Evolutionary conservation across 2,888 invertebrate species (phyloP).

Genomic region (Sipha maydis): DNA sequence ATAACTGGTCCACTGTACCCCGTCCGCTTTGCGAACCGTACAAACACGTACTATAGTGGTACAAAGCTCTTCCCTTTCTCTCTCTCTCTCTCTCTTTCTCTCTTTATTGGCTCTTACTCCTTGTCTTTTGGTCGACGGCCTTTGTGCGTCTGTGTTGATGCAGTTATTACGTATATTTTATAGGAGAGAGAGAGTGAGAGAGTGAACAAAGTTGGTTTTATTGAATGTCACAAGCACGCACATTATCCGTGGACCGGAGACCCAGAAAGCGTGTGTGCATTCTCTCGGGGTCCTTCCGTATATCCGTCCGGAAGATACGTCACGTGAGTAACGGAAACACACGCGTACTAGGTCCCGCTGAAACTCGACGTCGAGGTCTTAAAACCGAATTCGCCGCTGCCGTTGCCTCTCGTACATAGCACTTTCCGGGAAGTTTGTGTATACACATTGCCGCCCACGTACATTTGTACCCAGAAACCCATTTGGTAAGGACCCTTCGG

Average conservation of each 20-base stretch:
- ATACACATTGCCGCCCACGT: neutral
- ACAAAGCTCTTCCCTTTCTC: neutral
- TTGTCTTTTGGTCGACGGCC: neutral
- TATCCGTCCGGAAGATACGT: neutral
- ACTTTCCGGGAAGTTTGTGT: constrained; percentile 1
- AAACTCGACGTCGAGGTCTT: neutral
- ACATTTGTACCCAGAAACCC: neutral
- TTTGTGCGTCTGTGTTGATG: neutral
- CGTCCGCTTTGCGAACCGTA: neutral
- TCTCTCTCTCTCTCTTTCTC: neutral
- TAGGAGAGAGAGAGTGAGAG: neutral
- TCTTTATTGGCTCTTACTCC: neutral
- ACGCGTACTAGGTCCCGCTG: neutral
- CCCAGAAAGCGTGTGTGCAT: neutral
- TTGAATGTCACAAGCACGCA: neutral
- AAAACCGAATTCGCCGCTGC: neutral
- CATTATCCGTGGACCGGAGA: neutral
- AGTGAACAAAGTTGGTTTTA: neutral
- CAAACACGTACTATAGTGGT: too few species aligned
- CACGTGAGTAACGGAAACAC: neutral
- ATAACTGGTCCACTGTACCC: too few species aligned
- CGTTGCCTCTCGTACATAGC: neutral
- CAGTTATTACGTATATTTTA: neutral
- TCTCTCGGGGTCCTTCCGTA: neutral
- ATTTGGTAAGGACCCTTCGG: constrained; percentile 26